Conservation (phyloP, 2,797 vertebrate species). For the Oreonectes daqikongensis region DNA sequence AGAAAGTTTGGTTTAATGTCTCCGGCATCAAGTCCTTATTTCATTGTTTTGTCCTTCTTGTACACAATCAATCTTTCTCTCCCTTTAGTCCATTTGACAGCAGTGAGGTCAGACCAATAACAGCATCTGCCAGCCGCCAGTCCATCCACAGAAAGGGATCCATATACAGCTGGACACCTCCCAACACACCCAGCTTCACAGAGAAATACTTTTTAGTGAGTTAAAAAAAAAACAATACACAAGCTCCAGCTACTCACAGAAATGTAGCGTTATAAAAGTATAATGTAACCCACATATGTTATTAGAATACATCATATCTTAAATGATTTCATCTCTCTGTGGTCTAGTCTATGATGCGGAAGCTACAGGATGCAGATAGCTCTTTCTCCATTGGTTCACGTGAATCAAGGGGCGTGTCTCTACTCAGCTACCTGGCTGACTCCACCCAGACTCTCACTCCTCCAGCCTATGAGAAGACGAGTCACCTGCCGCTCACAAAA, state of each 20-base stretch:
- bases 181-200: constrained; percentile 90
- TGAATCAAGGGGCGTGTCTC: constrained; percentile 77
- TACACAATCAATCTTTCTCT: constrained; percentile 16
- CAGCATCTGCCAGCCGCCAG: constrained; percentile 76
- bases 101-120: constrained; percentile 72
- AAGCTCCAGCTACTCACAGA: too few species aligned
- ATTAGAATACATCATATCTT: neutral
- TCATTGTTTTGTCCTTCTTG: neutral
- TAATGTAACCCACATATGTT: too few species aligned
- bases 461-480: constrained; percentile 47
- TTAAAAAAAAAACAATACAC: constrained; percentile 27
- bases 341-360: constrained; percentile 79
- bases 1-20: too few species aligned
- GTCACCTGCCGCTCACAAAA: constrained; percentile 42
- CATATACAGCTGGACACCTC: constrained; percentile 88
- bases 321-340: constrained; percentile 8
- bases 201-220: constrained; percentile 92
- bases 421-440: constrained; percentile 84
- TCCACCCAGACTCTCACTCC: constrained; percentile 39
- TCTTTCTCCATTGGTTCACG: constrained; percentile 67
- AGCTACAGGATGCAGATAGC: constrained; percentile 72
- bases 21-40: too few species aligned
- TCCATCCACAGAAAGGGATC: constrained; percentile 86
- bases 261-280: too few species aligned
- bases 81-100: constrained; percentile 78